Evolutionary conservation across 1,140 invertebrate species (phyloP), one percentile per base, ranked within the genome.

Genomic region (Trichonephila clavipes): DNA sequence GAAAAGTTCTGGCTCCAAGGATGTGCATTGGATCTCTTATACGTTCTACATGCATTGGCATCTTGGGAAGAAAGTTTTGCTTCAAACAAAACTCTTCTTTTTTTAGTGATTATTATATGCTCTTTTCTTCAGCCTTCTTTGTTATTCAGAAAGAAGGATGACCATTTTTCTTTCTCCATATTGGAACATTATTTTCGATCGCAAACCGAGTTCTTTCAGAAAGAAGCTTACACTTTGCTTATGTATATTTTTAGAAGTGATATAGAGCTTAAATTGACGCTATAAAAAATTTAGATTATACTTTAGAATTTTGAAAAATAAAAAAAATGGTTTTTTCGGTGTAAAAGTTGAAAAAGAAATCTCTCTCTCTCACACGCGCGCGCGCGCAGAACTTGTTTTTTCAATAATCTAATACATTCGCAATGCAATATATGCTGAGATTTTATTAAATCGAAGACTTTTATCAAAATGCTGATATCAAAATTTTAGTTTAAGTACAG

Each of bases 51-150:
- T 88, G 85, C 85, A 82, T 24, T 12, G 82, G 91, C 91, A 87
- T 86, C 91, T 87, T 61, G 91, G 62, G 85, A 93, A 88, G 92
- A 93, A 93, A 93, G 92, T 93, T 93, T 93, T 93, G 92, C 92
- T 93, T 93, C 92, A 93, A 93, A 93, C 92, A 93, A 93, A 93
- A 86, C 83, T 87, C 51, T 77, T 88, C 69, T 88, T 93, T 93
- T 93, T 77, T 81, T 64, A 85, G 90, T 85, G 90, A 92, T 92
- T 92, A 92, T 92, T 92, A 85, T 92, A 85, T 85, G 90, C 90
- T 85, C 90, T 92, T 85, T 92, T 92, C 90, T 92, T 64, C 34
- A 92, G 59, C 59, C 62, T 85, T 83, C 90, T 81, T 92, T 85
- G 90, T 85, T 92, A 92, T 66, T 92, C 81, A 66, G 28, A 64